Percentiles rank a stretch among this genome's conserved stretches.
Conservation (phyloP, 2,113 vertebrate species). For the Bubalus kerabau region DNA sequence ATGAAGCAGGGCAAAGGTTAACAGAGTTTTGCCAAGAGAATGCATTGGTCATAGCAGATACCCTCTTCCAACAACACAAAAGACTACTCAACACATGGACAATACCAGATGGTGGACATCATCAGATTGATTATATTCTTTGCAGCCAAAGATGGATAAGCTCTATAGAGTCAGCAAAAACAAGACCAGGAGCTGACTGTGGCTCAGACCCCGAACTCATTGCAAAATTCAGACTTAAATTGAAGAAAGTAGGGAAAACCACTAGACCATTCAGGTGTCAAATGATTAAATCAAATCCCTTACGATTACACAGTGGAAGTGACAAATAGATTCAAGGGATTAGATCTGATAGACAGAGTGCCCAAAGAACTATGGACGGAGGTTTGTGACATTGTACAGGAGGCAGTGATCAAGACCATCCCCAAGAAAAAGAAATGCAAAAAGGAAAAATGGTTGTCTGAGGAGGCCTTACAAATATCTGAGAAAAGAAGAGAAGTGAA, state of each 20-base stretch:
- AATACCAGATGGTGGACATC: background rate
- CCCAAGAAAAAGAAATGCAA: background rate
- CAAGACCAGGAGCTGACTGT: background rate
- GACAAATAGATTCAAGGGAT: background rate
- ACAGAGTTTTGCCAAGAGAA: background rate
- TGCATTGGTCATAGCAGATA: background rate
- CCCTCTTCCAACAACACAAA: background rate
- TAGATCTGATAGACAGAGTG: background rate
- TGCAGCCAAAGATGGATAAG: background rate
- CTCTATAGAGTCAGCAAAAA: background rate
- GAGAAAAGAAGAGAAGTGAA: background rate
- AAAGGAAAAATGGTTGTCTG: background rate
- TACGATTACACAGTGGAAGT: background rate
- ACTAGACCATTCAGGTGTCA: background rate
- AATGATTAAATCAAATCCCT: background rate
- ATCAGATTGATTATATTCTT: background rate
- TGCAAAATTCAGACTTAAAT: background rate
- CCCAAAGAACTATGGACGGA: background rate
- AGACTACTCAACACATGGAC: background rate
- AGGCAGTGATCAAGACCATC: background rate
- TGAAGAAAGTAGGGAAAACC: background rate
- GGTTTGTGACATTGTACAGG: background rate
- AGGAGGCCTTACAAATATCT: background rate
- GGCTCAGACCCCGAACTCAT: background rate
- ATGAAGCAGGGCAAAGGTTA: background rate